Conservation (phyloP, 2,888 invertebrate genomes). For the Amorpha juglandis region DNA sequence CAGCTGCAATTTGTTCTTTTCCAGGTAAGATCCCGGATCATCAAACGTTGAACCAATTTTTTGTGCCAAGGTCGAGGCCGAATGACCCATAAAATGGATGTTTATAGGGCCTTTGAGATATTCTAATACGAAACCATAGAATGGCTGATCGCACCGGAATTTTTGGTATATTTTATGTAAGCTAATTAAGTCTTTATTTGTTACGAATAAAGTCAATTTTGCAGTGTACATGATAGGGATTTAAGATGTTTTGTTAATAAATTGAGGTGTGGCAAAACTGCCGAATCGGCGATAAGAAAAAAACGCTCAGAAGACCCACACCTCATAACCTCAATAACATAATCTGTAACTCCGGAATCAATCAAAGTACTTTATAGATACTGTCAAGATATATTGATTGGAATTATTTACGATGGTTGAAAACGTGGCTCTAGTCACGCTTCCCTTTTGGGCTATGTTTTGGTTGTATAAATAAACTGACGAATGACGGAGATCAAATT, state of each 20-base stretch:
- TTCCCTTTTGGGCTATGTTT: slow-evolving; percentile 6
- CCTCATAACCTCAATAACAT: slow-evolving; percentile 17
- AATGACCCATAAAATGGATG: slow-evolving; percentile 25
- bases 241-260: background rate
- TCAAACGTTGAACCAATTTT: slow-evolving; percentile 17
- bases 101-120: slow-evolving; percentile 15
- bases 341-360: slow-evolving; percentile 11
- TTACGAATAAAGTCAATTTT: background rate
- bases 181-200: background rate
- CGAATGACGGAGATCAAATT: background rate
- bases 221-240: background rate
- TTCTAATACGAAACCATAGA: slow-evolving; percentile 17
- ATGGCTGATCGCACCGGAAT: background rate
- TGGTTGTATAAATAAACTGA: background rate
- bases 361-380: slow-evolving; percentile 19
- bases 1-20: slow-evolving; percentile 15
- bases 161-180: background rate
- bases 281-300: slow-evolving; percentile 13
- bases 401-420: slow-evolving; percentile 13
- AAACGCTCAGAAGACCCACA: slow-evolving; percentile 18
- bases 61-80: slow-evolving; percentile 16
- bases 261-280: background rate
- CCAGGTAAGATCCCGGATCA: slow-evolving; percentile 26
- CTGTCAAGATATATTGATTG: slow-evolving; percentile 18
- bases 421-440: slow-evolving; percentile 19